These are phyloP conservation scores for Steinernema carpocapsae DNA, from an alignment of 2,888 invertebrate species.

Conservation along the genomic window DNA sequence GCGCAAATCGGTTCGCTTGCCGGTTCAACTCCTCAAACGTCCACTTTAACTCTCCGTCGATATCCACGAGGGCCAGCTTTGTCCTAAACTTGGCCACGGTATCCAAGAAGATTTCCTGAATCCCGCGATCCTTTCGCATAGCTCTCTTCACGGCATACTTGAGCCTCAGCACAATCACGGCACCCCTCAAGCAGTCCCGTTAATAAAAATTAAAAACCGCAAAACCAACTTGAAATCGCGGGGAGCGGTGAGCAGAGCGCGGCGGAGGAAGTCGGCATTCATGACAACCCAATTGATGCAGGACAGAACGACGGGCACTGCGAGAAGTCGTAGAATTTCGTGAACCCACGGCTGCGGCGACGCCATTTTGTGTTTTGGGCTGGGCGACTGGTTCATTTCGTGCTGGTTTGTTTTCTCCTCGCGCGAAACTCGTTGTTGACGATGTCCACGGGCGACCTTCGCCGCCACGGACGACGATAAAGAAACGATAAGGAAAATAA, in stretches of 20 bases:
- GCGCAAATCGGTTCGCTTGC: slow-evolving; percentile 39
- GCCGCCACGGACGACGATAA: neutral
- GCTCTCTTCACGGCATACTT: slow-evolving; percentile 20
- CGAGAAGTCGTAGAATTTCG: slow-evolving; percentile 17
- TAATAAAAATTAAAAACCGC: too few species aligned
- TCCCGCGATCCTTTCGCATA: slow-evolving; percentile 33
- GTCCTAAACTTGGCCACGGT: slow-evolving; percentile 36
- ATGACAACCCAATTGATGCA: slow-evolving; percentile 4
- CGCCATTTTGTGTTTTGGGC: slow-evolving; percentile 11
- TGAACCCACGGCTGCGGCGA: neutral
- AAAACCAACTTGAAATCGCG: neutral
- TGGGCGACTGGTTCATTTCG: slow-evolving; percentile 9
- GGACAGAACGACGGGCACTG: neutral
- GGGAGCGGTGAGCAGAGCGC: neutral
- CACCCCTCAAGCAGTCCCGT: neutral
- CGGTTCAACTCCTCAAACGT: slow-evolving; percentile 43
- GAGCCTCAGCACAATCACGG: neutral
- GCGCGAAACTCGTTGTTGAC: slow-evolving; percentile 2
- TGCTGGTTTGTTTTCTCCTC: slow-evolving; percentile 17
- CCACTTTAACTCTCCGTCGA: slow-evolving; percentile 34
- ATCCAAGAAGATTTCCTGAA: slow-evolving; percentile 38
- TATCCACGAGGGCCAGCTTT: slow-evolving; percentile 44
- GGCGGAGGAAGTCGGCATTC: slow-evolving; percentile 30
- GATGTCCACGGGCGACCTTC: slow-evolving; percentile 17
- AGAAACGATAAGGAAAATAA: neutral